A percentile compares a stretch with the other conserved stretches of the same genome.
Evolutionary conservation across 2,888 invertebrate species (phyloP).

Genomic region (Eupithecia insigniata): DNA sequence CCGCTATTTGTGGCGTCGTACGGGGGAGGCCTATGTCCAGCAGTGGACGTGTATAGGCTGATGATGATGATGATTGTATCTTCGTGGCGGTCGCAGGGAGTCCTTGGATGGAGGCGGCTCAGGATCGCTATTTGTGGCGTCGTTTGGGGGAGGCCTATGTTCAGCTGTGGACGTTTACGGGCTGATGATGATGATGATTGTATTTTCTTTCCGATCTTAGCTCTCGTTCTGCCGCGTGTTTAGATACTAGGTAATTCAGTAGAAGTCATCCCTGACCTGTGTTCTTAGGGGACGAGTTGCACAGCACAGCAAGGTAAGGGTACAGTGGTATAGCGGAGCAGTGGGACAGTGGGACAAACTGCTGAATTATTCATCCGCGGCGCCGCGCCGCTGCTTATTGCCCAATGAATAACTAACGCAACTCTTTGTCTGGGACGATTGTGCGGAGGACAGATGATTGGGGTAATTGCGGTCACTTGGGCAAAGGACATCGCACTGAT

Average conservation of each 20-base stretch:
- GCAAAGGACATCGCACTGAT: not conserved
- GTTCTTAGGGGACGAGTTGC: not conserved
- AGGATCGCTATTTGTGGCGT: too few species aligned
- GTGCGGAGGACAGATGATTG: not conserved
- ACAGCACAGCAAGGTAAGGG: not conserved
- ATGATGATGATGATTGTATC: too few species aligned
- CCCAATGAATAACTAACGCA: constrained; percentile 25
- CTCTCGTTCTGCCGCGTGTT: too few species aligned
- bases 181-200: too few species aligned
- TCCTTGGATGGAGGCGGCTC: too few species aligned
- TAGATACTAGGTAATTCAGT: too few species aligned
- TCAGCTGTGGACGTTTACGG: too few species aligned
- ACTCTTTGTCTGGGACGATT: not conserved
- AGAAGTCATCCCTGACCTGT: not conserved
- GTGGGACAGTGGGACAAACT: not conserved
- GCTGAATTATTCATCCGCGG: constrained; percentile 21
- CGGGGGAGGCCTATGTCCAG: too few species aligned
- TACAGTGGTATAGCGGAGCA: not conserved
- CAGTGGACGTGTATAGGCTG: too few species aligned
- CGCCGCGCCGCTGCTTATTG: constrained; percentile 17
- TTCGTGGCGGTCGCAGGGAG: too few species aligned
- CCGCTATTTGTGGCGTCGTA: too few species aligned
- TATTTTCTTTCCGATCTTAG: not conserved
- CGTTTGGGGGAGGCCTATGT: too few species aligned
- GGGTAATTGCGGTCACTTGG: not conserved